Conservation (phyloP, 2,888 invertebrate species). For the Bombylius discolor region DNA sequence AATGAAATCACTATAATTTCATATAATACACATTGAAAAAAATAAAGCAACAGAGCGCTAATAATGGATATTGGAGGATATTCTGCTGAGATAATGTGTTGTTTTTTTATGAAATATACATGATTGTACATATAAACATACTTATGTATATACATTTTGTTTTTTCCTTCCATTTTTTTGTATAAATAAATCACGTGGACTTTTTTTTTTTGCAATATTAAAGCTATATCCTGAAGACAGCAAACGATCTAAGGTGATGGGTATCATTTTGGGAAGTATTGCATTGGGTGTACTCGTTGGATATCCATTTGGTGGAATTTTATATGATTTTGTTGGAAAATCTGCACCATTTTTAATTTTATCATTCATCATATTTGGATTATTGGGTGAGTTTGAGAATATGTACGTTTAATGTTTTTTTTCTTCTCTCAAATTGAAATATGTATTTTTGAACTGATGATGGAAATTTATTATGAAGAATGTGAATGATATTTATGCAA, state of each 20-base stretch:
- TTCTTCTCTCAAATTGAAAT: neutral
- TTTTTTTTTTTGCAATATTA: neutral
- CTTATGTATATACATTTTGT: no score
- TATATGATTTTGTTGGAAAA: constrained; percentile 64
- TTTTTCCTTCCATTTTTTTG: no score
- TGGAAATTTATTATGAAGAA: no score
- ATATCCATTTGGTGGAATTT: constrained; percentile 67
- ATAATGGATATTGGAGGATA: constrained; percentile 19
- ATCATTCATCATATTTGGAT: constrained; percentile 43
- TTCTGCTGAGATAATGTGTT: no score
- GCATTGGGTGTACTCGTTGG: constrained; percentile 69
- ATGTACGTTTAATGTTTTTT: neutral
- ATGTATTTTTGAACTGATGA: no score
- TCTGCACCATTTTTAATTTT: constrained; percentile 60
- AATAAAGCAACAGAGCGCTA: no score
- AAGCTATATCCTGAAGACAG: constrained; percentile 35
- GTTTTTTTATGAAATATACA: no score
- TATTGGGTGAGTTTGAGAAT: constrained; percentile 32
- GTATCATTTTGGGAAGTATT: constrained; percentile 64
- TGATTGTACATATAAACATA: no score
- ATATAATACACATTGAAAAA: no score
- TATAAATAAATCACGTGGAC: no score
- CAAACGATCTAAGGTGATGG: constrained; percentile 55
- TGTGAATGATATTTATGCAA: no score
- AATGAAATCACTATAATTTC: constrained; percentile 20